Conservation (phyloP, 1,140 invertebrate species). For the Cotesia chilonis region DNA sequence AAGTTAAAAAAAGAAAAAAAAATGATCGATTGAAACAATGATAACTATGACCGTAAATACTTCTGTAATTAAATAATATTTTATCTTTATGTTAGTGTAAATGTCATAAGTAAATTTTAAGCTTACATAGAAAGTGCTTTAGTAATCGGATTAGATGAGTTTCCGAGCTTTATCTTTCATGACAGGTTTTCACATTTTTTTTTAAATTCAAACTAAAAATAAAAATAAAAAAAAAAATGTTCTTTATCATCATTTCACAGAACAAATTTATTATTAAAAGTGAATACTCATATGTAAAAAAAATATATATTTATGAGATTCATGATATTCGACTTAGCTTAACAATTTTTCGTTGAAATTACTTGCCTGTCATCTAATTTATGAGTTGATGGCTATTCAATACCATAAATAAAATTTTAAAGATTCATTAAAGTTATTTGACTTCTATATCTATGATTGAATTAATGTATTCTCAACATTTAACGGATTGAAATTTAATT, state of each 20-base stretch:
- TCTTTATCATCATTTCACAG: neutral
- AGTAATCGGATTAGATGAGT: slow-evolving; percentile 39
- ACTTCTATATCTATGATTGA: too few relatives aligned
- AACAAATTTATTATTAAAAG: too few relatives aligned
- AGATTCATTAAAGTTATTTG: too few relatives aligned
- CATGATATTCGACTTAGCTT: neutral
- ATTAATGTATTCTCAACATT: too few relatives aligned
- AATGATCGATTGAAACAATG: neutral
- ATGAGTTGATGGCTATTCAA: too few relatives aligned
- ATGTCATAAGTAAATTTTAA: slow-evolving; percentile 36
- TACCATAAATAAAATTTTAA: too few relatives aligned
- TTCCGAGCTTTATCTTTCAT: slow-evolving; percentile 27
- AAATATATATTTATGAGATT: too few relatives aligned
- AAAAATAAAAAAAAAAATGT: neutral
- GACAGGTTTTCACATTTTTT: slow-evolving; percentile 30
- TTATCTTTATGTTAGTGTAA: slow-evolving; percentile 5
- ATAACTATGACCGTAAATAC: neutral
- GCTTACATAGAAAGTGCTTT: slow-evolving; percentile 25
- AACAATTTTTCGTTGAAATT: neutral
- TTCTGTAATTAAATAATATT: slow-evolving; percentile 8
- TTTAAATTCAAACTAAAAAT: neutral
- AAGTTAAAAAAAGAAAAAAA: slow-evolving; percentile 1
- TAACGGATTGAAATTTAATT: too few relatives aligned
- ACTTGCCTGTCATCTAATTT: too few relatives aligned
- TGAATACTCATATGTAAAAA: neutral